Evolutionary conservation across 2,888 invertebrate species (phyloP).

Genomic region (Periphyllus acericola): DNA sequence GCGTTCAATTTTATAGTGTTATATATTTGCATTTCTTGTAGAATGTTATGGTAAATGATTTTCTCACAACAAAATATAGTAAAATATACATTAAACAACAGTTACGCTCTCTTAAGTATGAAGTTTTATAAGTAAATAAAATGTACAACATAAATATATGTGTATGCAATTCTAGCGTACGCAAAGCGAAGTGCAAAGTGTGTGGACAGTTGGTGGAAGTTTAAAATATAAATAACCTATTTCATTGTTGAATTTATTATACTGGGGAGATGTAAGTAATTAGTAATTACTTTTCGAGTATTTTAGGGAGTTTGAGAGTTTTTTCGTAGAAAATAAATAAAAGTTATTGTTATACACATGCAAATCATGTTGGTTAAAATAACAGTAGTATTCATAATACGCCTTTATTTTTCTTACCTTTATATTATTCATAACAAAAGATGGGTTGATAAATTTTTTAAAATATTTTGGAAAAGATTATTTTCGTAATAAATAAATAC

Average conservation of each 20-base stretch:
- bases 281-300: neutral
- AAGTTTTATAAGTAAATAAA: slow-evolving; percentile 20
- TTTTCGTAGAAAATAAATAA: neutral
- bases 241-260: neutral
- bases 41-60: slow-evolving; percentile 19
- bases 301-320: neutral
- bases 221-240: neutral
- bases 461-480: too few species aligned
- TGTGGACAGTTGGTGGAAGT: neutral
- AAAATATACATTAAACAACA: slow-evolving; percentile 4
- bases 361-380: too few species aligned
- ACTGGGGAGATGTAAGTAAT: neutral
- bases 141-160: neutral
- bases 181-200: neutral
- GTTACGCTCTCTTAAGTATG: slow-evolving; percentile 21
- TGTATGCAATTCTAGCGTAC: neutral
- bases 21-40: neutral
- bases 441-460: too few species aligned
- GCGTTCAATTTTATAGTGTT: neutral
- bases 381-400: too few species aligned
- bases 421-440: too few species aligned
- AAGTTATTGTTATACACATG: neutral
- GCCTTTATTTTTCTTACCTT: too few species aligned
- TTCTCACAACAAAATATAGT: neutral
- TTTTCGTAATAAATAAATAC: too few species aligned